These are phyloP conservation scores for Tetragonula carbonaria DNA, from an alignment of 2,888 invertebrate genomes.

Conservation along the genomic window DNA sequence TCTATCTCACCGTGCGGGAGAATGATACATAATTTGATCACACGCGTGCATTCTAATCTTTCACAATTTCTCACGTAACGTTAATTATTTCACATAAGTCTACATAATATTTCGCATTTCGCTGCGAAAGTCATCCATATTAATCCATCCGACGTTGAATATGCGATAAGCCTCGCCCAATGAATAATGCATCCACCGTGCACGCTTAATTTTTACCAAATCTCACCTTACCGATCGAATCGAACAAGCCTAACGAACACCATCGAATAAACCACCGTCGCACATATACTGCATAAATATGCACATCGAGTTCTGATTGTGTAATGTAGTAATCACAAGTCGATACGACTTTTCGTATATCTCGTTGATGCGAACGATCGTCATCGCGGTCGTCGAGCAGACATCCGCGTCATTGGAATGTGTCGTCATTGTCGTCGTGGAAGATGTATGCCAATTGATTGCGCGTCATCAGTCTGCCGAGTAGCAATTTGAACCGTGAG, in stretches of 20 bases:
- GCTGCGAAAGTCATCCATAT: slow-evolving; percentile 16
- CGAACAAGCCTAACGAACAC: not conserved
- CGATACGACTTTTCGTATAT: slow-evolving; percentile 8
- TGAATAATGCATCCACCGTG: slow-evolving; percentile 28
- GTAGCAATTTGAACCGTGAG: slow-evolving; percentile 29
- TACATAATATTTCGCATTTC: not conserved
- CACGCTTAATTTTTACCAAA: slow-evolving; percentile 20
- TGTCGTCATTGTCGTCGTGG: slow-evolving; percentile 51
- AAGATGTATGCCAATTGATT: slow-evolving; percentile 57
- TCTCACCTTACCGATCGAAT: slow-evolving; percentile 14
- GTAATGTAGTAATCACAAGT: not conserved
- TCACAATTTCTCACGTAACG: not conserved
- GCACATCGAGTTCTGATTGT: not conserved
- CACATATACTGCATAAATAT: not conserved
- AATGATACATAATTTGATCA: not conserved
- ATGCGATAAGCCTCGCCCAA: slow-evolving; percentile 22
- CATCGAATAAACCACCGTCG: too few relatives aligned
- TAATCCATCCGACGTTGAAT: slow-evolving; percentile 35
- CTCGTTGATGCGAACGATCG: slow-evolving; percentile 32
- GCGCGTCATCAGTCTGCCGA: slow-evolving; percentile 50
- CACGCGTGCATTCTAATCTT: not conserved
- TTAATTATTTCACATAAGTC: not conserved
- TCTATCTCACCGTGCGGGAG: not conserved
- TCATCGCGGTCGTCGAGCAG: slow-evolving; percentile 28
- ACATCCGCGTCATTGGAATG: slow-evolving; percentile 21